Evolutionary conservation across 2,888 invertebrate genomes (phyloP).

Genomic region (Linyphia triangularis): DNA sequence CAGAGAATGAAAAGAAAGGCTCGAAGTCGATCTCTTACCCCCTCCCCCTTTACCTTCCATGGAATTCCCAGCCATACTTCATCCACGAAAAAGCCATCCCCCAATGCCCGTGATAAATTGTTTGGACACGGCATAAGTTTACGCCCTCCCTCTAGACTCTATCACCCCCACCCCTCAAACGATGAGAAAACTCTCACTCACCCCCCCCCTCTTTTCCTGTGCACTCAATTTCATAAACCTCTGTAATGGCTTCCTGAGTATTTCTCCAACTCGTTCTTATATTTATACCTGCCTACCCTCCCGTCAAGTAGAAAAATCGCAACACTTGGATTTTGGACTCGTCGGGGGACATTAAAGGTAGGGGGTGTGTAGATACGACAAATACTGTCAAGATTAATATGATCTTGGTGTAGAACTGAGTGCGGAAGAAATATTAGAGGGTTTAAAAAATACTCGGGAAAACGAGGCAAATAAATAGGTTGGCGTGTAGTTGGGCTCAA

Average conservation of each 20-base stretch:
- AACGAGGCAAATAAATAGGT: conserved; percentile 21
- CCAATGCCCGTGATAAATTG: conserved; percentile 46
- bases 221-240: conserved; percentile 68
- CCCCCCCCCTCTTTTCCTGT: not conserved
- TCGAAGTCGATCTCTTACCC: conserved; percentile 27
- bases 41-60: not conserved
- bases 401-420: conserved; percentile 9
- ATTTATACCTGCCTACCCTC: conserved; percentile 7
- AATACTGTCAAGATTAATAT: conserved; percentile 47
- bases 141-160: conserved; percentile 9
- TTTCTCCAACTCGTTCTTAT: conserved; percentile 50
- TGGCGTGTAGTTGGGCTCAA: conserved; percentile 17
- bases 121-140: conserved; percentile 55
- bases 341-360: conserved; percentile 23
- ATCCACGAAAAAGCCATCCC: conserved; percentile 44
- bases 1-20: conserved; percentile 26
- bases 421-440: not conserved
- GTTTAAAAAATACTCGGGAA: conserved; percentile 39
- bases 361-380: not conserved
- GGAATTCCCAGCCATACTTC: conserved; percentile 44
- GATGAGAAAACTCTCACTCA: conserved; percentile 18
- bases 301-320: not conserved
- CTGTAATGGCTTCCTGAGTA: conserved; percentile 67
- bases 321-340: not conserved
- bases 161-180: not conserved